Evolutionary conservation across 1,140 invertebrate genomes (phyloP), one percentile per base, ranked within the genome.

Genomic region (Zaprionus tsacasi): DNA sequence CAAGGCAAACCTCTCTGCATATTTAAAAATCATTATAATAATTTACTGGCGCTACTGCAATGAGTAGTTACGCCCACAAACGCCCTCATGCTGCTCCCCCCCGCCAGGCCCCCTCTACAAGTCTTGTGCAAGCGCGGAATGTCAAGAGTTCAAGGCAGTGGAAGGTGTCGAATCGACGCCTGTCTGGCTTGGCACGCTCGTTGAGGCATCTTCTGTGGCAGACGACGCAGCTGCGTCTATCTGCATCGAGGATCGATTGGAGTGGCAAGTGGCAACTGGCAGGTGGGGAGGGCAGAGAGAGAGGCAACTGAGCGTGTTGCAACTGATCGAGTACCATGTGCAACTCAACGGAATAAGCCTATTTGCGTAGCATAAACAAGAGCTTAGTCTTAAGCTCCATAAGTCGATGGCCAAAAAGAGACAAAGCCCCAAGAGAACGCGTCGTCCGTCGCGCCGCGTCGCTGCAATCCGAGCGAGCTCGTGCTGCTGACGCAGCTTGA

Each of bases 21-120:
- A 83, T 61, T 63, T 72, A 76, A 80, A 88, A 87, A 82, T 87
- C 83, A 87, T 87, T 77, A 81, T 75, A 72, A 77, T 73, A 82
- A 87, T 88, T 82, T 48, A 64, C 60, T 60, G 72, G 73, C 67
- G 83, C 82, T 87, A 87, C 82, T 67, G 83, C 74, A 77, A 79
- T 79, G 72, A 73, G 65, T 77, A 79, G 69, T 82, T 61, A 57
- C 70, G 76, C 59, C 75, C 69, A 52, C 40, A n/a, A 43, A 45
- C 40, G 40, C 40, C 40, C 40, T 45, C 7, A 30, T 30, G 27
- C 27, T 68, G 15, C 25, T 11, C 13, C 35, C 33, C 13, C 35
- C 35, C 38, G 25, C 45, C 45, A 40, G n/a, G n/a, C 66, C 48
- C 45, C 70, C 69, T 25, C 33, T 30, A 45, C 40, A 25, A n/a